Evolutionary conservation across 2,113 vertebrate species (phyloP).

Genomic region (Hemicordylus capensis): DNA sequence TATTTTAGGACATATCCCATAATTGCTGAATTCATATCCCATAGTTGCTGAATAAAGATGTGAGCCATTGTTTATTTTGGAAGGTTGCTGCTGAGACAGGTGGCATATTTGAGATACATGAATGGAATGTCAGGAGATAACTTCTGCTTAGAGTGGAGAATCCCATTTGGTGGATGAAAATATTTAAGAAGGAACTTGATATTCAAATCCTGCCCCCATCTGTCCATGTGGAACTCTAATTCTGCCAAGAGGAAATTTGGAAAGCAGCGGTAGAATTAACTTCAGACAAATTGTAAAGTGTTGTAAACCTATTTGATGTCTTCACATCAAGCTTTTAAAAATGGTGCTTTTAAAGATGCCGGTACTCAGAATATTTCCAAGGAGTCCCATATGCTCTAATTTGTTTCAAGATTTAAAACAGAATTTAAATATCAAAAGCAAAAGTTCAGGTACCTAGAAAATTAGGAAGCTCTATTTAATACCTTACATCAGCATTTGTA

Average conservation of each 20-base stretch:
- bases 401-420: neutral
- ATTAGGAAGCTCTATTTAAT: neutral
- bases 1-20: no score
- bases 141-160: neutral
- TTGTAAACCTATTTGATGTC: neutral
- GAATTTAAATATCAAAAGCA: neutral
- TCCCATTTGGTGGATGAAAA: neutral
- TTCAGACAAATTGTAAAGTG: neutral
- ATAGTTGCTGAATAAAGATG: no score
- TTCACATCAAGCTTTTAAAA: neutral
- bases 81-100: no score
- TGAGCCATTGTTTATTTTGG: no score
- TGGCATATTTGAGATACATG: no score
- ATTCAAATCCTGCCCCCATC: neutral
- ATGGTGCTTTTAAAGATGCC: no score
- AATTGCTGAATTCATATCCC: no score
- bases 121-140: no score
- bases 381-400: neutral
- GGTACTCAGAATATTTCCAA: no score
- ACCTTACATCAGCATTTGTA: neutral
- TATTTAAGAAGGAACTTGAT: neutral
- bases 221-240: neutral
- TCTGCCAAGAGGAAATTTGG: neutral
- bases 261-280: neutral
- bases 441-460: neutral